Percentiles rank a stretch among this genome's conserved stretches.
phyloP scores from a whole-genome alignment of 2,113 vertebrate species.

The Amphiprion ocellaris region DNA sequence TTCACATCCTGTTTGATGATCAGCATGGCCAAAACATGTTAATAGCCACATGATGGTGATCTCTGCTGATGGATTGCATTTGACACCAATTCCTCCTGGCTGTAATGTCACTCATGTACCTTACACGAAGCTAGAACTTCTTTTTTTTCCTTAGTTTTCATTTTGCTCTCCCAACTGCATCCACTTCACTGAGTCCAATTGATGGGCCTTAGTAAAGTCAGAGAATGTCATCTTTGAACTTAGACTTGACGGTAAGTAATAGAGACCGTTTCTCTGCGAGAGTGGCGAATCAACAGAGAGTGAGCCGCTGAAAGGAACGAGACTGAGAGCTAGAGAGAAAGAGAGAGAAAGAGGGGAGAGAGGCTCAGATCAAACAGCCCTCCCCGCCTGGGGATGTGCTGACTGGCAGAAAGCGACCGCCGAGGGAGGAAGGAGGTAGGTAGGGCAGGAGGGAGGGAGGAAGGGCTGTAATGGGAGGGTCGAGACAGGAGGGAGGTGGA shows the following conservation, averaged over 20 bases:
- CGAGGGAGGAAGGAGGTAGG: conserved; percentile 54
- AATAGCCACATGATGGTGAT: conserved; percentile 46
- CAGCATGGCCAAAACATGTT: conserved; percentile 36
- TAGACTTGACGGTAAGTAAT: conserved; percentile 66
- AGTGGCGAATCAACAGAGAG: conserved; percentile 51
- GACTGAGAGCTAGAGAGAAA: conserved; percentile 19
- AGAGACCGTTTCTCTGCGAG: conserved; percentile 53
- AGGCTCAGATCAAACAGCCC: conserved; percentile 62
- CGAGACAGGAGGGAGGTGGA: conserved; percentile 38
- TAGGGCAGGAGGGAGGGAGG: conserved; percentile 20
- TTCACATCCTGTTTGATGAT: conserved; percentile 39
- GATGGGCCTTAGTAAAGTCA: conserved; percentile 51
- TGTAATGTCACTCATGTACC: conserved; percentile 35
- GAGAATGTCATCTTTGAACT: conserved; percentile 71
- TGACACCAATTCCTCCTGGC: conserved; percentile 53
- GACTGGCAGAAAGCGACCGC: conserved; percentile 77
- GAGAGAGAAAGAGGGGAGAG: conserved; percentile 37
- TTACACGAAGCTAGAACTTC: conserved; percentile 25
- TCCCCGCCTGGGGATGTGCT: conserved; percentile 65
- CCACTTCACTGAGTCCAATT: conserved; percentile 31
- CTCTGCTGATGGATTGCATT: conserved; percentile 50
- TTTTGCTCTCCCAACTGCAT: conserved; percentile 28
- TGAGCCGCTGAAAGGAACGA: conserved; percentile 54
- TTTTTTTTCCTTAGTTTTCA: conserved; percentile 20
- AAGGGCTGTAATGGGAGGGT: conserved; percentile 37